Percentiles rank a stretch among this genome's conserved stretches.
These are phyloP conservation scores for Desoria tigrina DNA, from an alignment of 2,888 invertebrate species.

Conservation along the genomic window DNA sequence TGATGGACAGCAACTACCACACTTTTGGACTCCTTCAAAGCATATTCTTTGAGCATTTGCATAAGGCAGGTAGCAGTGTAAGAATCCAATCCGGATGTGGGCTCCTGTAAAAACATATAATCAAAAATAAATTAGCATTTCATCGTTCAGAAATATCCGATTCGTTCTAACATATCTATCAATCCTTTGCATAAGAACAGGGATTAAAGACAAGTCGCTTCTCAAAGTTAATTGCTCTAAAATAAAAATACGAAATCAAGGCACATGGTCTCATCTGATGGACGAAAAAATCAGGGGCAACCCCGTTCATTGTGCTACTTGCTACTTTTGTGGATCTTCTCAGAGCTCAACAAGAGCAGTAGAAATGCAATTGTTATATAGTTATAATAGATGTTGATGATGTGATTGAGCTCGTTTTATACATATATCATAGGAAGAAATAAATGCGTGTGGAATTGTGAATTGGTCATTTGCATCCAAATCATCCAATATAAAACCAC, in stretches of 20 bases:
- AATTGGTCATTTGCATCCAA: too few species aligned
- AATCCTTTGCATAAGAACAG: too few species aligned
- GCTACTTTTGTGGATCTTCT: neutral
- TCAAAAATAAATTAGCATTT: neutral
- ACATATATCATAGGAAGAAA: too few species aligned
- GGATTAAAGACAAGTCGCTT: neutral
- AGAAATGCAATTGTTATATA: too few species aligned
- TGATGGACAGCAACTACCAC: conserved; percentile 79
- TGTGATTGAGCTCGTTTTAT: too few species aligned
- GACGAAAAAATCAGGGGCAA: conserved; percentile 7
- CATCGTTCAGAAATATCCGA: too few species aligned
- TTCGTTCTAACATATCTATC: too few species aligned
- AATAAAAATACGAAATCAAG: neutral
- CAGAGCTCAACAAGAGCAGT: too few species aligned
- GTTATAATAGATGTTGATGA: too few species aligned
- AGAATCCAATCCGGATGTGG: conserved; percentile 79
- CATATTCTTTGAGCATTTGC: conserved; percentile 71
- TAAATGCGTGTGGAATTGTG: too few species aligned
- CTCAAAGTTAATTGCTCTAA: too few species aligned
- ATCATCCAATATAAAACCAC: too few species aligned
- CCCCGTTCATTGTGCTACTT: conserved; percentile 25
- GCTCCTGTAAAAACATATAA: conserved; percentile 67
- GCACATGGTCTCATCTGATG: neutral
- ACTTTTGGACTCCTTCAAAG: conserved; percentile 73
- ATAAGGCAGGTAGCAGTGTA: conserved; percentile 75